Evolutionary conservation across 1,140 invertebrate species (phyloP).

Genomic region (Lethrus apterus): DNA sequence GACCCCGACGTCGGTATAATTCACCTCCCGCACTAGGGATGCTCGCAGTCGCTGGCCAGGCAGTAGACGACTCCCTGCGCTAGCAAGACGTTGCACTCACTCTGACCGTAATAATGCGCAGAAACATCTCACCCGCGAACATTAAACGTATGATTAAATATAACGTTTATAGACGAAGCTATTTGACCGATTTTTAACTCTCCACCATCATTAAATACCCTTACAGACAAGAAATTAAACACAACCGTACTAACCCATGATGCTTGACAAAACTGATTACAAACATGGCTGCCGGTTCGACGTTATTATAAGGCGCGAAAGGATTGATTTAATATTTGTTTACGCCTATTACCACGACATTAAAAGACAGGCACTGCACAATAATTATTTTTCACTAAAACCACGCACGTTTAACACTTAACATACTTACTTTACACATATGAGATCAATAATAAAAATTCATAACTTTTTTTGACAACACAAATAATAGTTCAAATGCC

Average conservation of each 20-base stretch:
- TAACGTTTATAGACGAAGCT: slow-evolving; percentile 12
- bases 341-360: slow-evolving; percentile 5
- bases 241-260: slow-evolving; percentile 39
- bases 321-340: slow-evolving; percentile 21
- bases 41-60: slow-evolving; percentile 33
- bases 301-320: slow-evolving; percentile 37
- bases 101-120: slow-evolving; percentile 37
- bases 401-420: slow-evolving; percentile 4
- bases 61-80: slow-evolving; percentile 40
- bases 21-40: slow-evolving; percentile 38
- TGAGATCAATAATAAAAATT: slow-evolving; percentile 25
- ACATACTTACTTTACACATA: slow-evolving; percentile 6
- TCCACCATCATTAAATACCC: slow-evolving; percentile 21
- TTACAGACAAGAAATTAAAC: slow-evolving; percentile 21
- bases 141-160: slow-evolving; percentile 24
- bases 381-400: slow-evolving; percentile 7
- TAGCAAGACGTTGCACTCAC: slow-evolving; percentile 36
- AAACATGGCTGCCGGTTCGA: slow-evolving; percentile 42
- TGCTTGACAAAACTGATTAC: slow-evolving; percentile 38
- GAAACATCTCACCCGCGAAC: slow-evolving; percentile 32
- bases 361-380: background rate
- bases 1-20: slow-evolving; percentile 30
- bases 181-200: slow-evolving; percentile 10
- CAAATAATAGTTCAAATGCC: slow-evolving; percentile 25
- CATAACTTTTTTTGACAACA: slow-evolving; percentile 26